phyloP scores from a whole-genome alignment of 2,888 invertebrate genomes.

The Molorchus minor region DNA sequence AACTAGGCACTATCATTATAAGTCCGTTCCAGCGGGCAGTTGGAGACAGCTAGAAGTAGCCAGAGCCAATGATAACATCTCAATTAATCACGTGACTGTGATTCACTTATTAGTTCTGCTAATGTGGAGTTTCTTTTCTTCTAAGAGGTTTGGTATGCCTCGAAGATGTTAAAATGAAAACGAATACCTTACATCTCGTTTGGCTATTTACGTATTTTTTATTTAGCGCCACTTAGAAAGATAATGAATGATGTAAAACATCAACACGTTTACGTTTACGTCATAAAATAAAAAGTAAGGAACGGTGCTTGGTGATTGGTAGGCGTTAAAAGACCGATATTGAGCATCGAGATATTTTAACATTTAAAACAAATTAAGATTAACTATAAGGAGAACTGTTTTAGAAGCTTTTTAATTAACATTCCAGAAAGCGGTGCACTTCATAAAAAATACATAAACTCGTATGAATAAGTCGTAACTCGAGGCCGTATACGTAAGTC shows the following conservation, averaged over 20 bases:
- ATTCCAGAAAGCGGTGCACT: constrained; percentile 20
- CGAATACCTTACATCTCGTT: constrained; percentile 2
- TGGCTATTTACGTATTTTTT: constrained; percentile 14
- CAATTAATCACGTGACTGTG: too few relatives aligned
- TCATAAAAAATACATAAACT: constrained; percentile 24
- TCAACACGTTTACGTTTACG: constrained; percentile 8
- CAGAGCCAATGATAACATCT: too few relatives aligned
- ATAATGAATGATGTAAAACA: constrained; percentile 14
- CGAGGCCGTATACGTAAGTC: background rate
- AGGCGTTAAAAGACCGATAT: constrained; percentile 42
- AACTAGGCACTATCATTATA: too few relatives aligned
- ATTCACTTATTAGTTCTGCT: too few relatives aligned
- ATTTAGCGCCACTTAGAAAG: constrained; percentile 9
- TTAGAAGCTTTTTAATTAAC: constrained; percentile 29
- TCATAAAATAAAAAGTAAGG: constrained; percentile 18
- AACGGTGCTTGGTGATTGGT: constrained; percentile 28
- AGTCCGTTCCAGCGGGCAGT: too few relatives aligned
- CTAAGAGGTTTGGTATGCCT: too few relatives aligned
- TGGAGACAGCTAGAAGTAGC: too few relatives aligned
- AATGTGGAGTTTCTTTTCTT: too few relatives aligned
- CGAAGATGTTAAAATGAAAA: too few relatives aligned
- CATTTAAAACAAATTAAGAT: constrained; percentile 38
- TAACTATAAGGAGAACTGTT: constrained; percentile 26
- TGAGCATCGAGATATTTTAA: constrained; percentile 38
- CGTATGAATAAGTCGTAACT: constrained; percentile 22